Evolutionary conservation across 2,113 vertebrate species (phyloP), one percentile per base, ranked within the genome.

Genomic region (Passer domesticus): DNA sequence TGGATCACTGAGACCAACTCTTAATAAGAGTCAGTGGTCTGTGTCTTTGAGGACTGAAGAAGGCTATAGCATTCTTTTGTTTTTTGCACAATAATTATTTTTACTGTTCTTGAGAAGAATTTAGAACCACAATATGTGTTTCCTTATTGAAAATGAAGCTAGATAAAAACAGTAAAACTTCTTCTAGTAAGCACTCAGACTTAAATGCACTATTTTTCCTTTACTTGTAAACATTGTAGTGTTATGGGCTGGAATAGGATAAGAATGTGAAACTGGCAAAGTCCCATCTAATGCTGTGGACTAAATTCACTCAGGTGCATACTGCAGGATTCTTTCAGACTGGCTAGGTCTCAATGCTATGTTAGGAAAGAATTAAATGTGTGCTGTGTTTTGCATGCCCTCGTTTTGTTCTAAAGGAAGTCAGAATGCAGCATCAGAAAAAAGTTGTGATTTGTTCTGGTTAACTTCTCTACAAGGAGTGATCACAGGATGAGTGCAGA

Each of bases 381-480:
- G 13, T 35, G 21, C 35, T 90, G 21, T 80, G n/a, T 83, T 94
- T 93, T 86, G 33, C 21, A 35, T 67, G 56, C 33, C 30, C 27
- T 80, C 50, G 55, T 89, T 93, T 92, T 83, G 79, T 77, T 94
- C n/a, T 77, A 43, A 69, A 83, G 63, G 39, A 86, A 74, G 35
- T 63, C 43, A 35, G 59, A 86, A 35, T 52, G 55, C 43, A 83
- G 55, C 39, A 50, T 77, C 52, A 81, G 72, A 75, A 70, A 35
- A 49, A 90, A 59, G 43, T 13, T 89, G 55, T 0, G 0, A 20
- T 74, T 37, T 5, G 13, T 63, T 92, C 41, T 1, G 2, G 18
- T 93, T 93, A 74, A 55, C 37, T 88, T 66, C 30, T 43, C 25
- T 83, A 18, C 47, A 22, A 55, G 72, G 33, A 89, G 13, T 5